phyloP scores from a whole-genome alignment of 2,797 vertebrate species.

The Thunnus albacares region DNA sequence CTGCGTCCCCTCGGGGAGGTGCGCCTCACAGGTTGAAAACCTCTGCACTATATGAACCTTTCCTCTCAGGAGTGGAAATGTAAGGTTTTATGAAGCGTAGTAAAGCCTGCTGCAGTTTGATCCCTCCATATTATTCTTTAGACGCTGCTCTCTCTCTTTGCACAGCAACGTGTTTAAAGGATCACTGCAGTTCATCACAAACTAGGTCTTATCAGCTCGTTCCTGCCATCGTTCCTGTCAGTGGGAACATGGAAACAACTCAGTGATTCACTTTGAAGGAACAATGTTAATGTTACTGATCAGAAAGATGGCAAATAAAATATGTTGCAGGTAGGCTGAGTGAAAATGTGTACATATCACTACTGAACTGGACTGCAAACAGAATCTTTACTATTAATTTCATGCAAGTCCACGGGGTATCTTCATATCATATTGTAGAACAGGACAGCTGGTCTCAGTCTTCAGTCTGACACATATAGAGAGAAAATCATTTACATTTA shows the following conservation, averaged over 20 bases:
- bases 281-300: too few species aligned
- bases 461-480: conserved; percentile 42
- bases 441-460: neutral
- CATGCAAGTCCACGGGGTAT: neutral
- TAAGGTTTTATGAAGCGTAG: neutral
- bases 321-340: too few species aligned
- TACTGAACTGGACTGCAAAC: too few species aligned
- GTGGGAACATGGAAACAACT: neutral
- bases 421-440: neutral
- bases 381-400: too few species aligned
- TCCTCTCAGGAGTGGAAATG: neutral
- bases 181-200: neutral
- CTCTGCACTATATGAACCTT: neutral
- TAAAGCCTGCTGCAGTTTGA: neutral
- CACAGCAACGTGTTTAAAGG: neutral
- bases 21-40: too few species aligned
- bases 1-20: too few species aligned
- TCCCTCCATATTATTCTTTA: neutral
- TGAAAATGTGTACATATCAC: too few species aligned
- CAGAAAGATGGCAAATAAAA: too few species aligned
- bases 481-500: conserved; percentile 23
- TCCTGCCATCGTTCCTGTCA: neutral
- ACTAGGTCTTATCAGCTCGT: neutral
- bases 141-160: neutral
- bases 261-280: too few species aligned